A percentile compares a stretch with the other conserved stretches of the same genome.
phyloP scores from a whole-genome alignment of 2,888 invertebrate genomes.

The Leptopterna dolabrata region DNA sequence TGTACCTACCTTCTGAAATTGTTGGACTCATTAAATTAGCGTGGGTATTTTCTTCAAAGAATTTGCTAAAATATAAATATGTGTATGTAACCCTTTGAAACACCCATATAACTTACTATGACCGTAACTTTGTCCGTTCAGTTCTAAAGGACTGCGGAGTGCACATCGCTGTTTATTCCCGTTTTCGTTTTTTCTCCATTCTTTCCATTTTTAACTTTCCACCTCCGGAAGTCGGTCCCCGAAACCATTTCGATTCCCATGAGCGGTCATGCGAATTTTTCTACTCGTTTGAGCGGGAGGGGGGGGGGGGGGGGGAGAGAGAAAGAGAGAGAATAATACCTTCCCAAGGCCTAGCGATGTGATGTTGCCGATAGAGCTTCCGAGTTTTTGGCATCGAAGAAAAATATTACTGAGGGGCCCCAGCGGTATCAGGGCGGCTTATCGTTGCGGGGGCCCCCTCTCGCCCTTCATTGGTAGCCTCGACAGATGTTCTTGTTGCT shows the following conservation, averaged over 20 bases:
- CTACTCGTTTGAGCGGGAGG: not conserved
- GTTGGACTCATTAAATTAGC: no score
- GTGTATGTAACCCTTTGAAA: no score
- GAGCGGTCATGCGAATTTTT: constrained; percentile 27
- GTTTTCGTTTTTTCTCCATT: not conserved
- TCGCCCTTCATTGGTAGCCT: not conserved
- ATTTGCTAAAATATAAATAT: no score
- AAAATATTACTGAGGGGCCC: not conserved
- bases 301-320: not conserved
- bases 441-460: not conserved
- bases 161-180: no score
- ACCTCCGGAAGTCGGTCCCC: not conserved
- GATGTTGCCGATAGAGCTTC: not conserved
- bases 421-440: not conserved
- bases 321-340: not conserved
- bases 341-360: not conserved
- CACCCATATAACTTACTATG: no score
- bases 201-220: not conserved
- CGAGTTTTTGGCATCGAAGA: not conserved
- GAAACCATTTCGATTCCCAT: constrained; percentile 8
- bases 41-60: no score
- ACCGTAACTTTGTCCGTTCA: no score
- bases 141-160: no score
- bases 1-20: no score
- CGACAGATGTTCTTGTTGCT: constrained; percentile 9